These are phyloP conservation scores for Euproctis similis DNA, from an alignment of 2,888 invertebrate species.

Conservation along the genomic window DNA sequence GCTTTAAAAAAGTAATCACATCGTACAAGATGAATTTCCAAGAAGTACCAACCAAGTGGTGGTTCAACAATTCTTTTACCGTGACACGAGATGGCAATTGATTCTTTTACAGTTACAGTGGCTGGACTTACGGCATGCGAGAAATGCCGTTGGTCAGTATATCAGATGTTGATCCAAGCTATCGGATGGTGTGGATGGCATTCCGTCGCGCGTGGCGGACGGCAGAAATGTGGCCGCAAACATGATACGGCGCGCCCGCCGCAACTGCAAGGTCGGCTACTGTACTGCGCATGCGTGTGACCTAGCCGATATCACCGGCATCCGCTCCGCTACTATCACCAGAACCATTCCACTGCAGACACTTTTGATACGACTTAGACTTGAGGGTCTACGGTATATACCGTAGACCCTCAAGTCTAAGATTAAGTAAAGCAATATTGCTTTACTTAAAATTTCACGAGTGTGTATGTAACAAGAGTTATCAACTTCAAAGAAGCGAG, in stretches of 20 bases:
- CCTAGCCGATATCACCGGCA: slow-evolving; percentile 29
- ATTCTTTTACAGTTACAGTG: slow-evolving; percentile 44
- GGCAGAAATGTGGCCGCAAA: slow-evolving; percentile 65
- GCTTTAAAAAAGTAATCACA: slow-evolving; percentile 7
- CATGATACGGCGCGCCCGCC: slow-evolving; percentile 41
- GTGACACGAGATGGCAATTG: slow-evolving; percentile 28
- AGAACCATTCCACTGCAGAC: no score
- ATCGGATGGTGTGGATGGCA: slow-evolving; percentile 63
- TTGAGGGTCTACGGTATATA: no score
- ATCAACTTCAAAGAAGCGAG: no score
- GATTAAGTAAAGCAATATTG: no score
- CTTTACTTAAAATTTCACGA: no score
- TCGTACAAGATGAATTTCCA: slow-evolving; percentile 13
- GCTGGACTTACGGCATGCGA: slow-evolving; percentile 45
- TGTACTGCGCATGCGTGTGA: slow-evolving; percentile 61
- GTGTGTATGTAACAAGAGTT: no score
- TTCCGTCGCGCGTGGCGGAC: slow-evolving; percentile 65
- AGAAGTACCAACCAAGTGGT: slow-evolving; percentile 20
- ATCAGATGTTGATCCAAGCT: slow-evolving; percentile 59
- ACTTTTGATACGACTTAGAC: no score
- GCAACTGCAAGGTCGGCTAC: slow-evolving; percentile 71
- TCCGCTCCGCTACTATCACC: no score
- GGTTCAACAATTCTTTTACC: slow-evolving; percentile 14
- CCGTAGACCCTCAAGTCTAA: no score
- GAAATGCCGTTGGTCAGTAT: slow-evolving; percentile 55